Evolutionary conservation across 2,888 invertebrate genomes (phyloP).

Genomic region (Atethmia centrago): DNA sequence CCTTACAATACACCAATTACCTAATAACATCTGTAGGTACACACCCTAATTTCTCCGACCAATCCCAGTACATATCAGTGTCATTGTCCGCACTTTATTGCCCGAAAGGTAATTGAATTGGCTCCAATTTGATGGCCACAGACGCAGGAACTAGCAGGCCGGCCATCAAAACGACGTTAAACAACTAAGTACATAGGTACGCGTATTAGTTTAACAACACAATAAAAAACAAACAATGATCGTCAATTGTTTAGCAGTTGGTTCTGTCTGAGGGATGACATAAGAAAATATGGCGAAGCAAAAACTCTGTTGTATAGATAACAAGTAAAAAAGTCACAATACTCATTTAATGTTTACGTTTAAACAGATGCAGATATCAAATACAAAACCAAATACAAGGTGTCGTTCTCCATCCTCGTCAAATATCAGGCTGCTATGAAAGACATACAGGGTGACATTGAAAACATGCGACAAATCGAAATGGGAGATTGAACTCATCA

Average conservation of each 20-base stretch:
- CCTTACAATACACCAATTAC: background rate
- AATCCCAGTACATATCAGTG: slow-evolving; percentile 33
- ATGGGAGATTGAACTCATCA: too few relatives aligned
- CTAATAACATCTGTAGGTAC: background rate
- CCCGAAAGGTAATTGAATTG: slow-evolving; percentile 61
- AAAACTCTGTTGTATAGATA: background rate
- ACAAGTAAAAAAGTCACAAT: background rate
- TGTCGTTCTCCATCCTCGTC: too few relatives aligned
- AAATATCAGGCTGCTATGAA: too few relatives aligned
- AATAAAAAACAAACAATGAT: slow-evolving; percentile 46
- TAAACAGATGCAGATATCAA: too few relatives aligned
- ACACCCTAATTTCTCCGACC: slow-evolving; percentile 4
- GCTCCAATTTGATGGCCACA: slow-evolving; percentile 51
- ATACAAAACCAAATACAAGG: too few relatives aligned
- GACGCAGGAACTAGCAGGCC: slow-evolving; percentile 32
- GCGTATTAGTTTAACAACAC: slow-evolving; percentile 55
- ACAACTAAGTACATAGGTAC: slow-evolving; percentile 47
- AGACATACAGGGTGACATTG: too few relatives aligned
- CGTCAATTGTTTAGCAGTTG: slow-evolving; percentile 47
- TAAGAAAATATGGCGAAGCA: background rate
- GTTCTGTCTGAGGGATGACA: slow-evolving; percentile 5
- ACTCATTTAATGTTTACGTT: background rate
- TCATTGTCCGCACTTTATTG: slow-evolving; percentile 53
- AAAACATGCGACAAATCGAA: too few relatives aligned
- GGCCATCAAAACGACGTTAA: slow-evolving; percentile 61